Conservation (phyloP, 1,140 invertebrate species). For the Cheumatopsyche charites region DNA sequence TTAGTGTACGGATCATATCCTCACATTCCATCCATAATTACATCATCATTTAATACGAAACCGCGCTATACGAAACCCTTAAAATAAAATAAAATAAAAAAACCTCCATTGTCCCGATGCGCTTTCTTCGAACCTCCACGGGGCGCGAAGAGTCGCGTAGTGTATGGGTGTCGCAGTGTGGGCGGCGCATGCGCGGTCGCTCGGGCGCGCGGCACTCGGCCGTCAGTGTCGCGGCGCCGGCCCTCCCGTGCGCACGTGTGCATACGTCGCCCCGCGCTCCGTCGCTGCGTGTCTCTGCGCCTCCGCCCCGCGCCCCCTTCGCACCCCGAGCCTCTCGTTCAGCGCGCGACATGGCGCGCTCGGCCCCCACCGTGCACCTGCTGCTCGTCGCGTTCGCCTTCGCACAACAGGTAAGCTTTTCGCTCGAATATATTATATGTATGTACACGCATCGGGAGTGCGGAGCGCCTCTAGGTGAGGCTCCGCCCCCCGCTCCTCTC, state of each 20-base stretch:
- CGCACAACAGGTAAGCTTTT: not conserved
- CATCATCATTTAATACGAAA: too few relatives aligned
- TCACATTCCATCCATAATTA: too few relatives aligned
- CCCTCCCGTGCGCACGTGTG: not conserved
- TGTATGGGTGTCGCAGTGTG: constrained; percentile 9
- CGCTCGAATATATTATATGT: not conserved
- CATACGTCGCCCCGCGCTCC: too few relatives aligned
- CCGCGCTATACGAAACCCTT: too few relatives aligned
- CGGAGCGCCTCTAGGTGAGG: not conserved
- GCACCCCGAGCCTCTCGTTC: too few relatives aligned
- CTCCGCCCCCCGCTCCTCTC: not conserved
- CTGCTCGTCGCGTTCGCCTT: not conserved
- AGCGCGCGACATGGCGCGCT: not conserved
- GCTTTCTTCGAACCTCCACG: too few relatives aligned
- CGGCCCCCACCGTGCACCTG: not conserved
- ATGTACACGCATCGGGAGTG: not conserved
- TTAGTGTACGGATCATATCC: constrained; percentile 5
- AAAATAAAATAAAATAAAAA: too few relatives aligned
- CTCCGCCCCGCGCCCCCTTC: too few relatives aligned
- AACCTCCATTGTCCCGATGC: too few relatives aligned
- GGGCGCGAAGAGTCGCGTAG: too few relatives aligned
- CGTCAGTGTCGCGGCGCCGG: constrained; percentile 6
- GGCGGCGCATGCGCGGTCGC: constrained; percentile 3
- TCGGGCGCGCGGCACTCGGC: not conserved
- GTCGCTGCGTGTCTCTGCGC: too few relatives aligned